Evolutionary conservation across 2,113 vertebrate genomes (phyloP), one percentile per base, ranked within the genome.

Genomic region (Corvus cornix): DNA sequence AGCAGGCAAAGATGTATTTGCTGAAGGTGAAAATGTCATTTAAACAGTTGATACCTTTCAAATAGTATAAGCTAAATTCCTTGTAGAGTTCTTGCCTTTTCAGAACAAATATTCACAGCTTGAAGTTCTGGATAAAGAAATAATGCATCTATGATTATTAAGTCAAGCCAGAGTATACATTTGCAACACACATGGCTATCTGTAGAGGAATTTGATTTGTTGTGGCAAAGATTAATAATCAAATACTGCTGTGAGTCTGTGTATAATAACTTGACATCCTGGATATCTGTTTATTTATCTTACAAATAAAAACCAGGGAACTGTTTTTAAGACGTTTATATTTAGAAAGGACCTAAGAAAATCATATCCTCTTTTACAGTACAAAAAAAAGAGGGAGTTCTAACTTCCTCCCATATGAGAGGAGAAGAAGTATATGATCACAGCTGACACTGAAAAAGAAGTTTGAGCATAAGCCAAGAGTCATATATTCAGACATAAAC

Each of bases 21-120:
- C 98, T 96, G 97, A 96, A 97, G 97, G 97, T 97, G 97, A 98
- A 97, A 97, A 96, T 97, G 96, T 96, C 95, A 96, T 97, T 97
- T 97, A 97, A 97, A 94, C 96, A 84, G 95, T 87, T 95, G 94
- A 96, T 95, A 87, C 82, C 93, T 95, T 96, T 96, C 94, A 95
- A 95, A 96, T 66, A 87, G 74, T 72, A 59, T 93, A 93, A 95
- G 76, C 56, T 51, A 76, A 79, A 84, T 76, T 85, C 46, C 48
- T 70, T 70, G 18, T 30, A 91, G 21, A 60, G 72, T 86, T 92
- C n/a, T 73, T 84, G 46, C 60, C 23, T 94, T 92, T 94, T 88
- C 84, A 85, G 18, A 87, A 89, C 66, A 96, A 93, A 94, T 63
- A 84, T 11, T 66, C 9, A 72, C 55, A 85, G n/a, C 13, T 64